Conservation (phyloP, 2,888 invertebrate genomes). For the Drosophila nigricruria region DNA sequence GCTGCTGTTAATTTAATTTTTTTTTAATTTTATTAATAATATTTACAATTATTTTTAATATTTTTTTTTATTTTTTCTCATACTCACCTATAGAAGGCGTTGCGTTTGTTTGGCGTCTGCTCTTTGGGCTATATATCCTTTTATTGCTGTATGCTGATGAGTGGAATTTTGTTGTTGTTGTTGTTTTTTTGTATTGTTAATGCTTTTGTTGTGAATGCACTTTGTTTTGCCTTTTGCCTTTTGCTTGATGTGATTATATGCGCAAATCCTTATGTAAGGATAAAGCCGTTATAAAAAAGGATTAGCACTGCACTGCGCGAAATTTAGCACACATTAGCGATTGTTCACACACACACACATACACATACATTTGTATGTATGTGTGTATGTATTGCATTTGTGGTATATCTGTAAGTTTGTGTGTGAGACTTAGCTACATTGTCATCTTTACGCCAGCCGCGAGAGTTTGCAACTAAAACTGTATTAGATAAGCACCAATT, state of each 20-base stretch:
- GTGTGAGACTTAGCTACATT: constrained; percentile 14
- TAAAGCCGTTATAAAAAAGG: constrained; percentile 56
- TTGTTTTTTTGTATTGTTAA: constrained; percentile 44
- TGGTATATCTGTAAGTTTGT: not conserved
- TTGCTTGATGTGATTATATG: constrained; percentile 42
- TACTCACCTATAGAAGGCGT: constrained; percentile 45
- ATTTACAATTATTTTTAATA: constrained; percentile 6
- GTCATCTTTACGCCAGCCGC: constrained; percentile 35
- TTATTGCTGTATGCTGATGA: constrained; percentile 26
- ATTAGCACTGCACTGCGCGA: constrained; percentile 52
- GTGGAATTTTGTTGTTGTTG: constrained; percentile 31
- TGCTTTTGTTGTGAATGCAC: constrained; percentile 43
- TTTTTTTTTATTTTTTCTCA: constrained; percentile 10
- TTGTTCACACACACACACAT: constrained; percentile 1
- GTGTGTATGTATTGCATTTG: not conserved
- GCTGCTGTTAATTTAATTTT: constrained; percentile 22
- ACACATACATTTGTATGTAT: not conserved
- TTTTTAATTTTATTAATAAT: constrained; percentile 9
- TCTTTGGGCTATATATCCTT: constrained; percentile 29
- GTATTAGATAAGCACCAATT: constrained; percentile 33
- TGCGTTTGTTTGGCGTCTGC: constrained; percentile 22
- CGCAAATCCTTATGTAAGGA: constrained; percentile 50
- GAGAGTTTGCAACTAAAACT: constrained; percentile 65
- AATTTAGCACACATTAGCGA: constrained; percentile 25
- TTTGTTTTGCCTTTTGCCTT: constrained; percentile 53